Conservation (phyloP, 2,113 vertebrate species). For the Paracanthobrama guichenoti region DNA sequence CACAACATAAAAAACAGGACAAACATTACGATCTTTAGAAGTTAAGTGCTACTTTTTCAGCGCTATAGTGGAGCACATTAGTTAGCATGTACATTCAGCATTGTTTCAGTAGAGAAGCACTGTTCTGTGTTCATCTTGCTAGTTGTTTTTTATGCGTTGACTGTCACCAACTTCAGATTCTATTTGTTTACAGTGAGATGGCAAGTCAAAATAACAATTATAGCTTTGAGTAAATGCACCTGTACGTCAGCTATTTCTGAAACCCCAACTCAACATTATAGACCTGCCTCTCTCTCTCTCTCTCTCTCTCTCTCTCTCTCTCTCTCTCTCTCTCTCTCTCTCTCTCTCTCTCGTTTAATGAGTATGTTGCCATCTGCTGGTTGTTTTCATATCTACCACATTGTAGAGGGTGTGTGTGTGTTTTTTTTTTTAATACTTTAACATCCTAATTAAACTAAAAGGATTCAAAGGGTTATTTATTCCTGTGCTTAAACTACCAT, state of each 20-base stretch:
- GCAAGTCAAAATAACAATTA: neutral
- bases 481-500: neutral
- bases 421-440: neutral
- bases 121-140: too few species aligned
- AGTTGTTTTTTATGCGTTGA: too few species aligned
- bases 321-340: too few species aligned
- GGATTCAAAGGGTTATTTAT: neutral
- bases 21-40: too few species aligned
- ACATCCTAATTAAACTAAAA: neutral
- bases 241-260: slow-evolving; percentile 1
- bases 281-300: neutral
- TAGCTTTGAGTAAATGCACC: neutral
- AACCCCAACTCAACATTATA: slow-evolving; percentile 7
- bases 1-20: too few species aligned
- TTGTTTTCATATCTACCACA: neutral
- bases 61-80: too few species aligned
- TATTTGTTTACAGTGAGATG: neutral
- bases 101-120: too few species aligned
- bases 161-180: neutral
- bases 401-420: neutral
- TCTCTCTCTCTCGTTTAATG: too few species aligned
- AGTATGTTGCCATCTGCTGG: slow-evolving; percentile 8
- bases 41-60: too few species aligned
- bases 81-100: too few species aligned
- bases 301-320: too few species aligned